Conservation (phyloP, 2,797 vertebrate species). For the Amblyraja radiata region DNA sequence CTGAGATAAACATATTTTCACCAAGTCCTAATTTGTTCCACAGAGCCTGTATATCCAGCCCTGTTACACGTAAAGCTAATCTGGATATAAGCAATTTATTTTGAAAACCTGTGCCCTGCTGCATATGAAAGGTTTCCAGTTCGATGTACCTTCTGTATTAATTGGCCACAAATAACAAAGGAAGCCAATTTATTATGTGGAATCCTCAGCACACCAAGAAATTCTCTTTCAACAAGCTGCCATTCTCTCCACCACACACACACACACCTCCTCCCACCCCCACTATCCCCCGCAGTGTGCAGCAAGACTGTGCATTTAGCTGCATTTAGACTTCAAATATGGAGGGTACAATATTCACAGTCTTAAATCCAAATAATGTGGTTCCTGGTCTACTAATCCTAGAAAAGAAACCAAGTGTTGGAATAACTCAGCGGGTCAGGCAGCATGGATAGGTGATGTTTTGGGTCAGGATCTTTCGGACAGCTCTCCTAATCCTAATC, state of each 20-base stretch:
- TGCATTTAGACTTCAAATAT: conserved; percentile 1
- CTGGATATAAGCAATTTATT: conserved; percentile 38
- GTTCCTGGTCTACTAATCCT: background rate
- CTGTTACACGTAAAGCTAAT: conserved; percentile 21
- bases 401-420: too few relatives aligned
- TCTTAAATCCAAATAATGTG: conserved; percentile 14
- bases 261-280: conserved; percentile 45
- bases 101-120: conserved; percentile 19
- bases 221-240: conserved; percentile 15
- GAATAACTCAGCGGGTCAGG: too few relatives aligned
- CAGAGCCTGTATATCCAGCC: background rate
- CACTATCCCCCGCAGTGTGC: background rate
- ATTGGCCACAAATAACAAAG: conserved; percentile 25
- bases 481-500: too few relatives aligned
- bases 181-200: conserved; percentile 30
- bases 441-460: too few relatives aligned
- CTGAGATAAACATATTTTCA: conserved; percentile 37
- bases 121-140: conserved; percentile 29
- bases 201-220: conserved; percentile 14
- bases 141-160: conserved; percentile 28
- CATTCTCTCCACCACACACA: background rate
- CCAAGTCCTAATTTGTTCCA: conserved; percentile 36
- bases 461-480: too few relatives aligned
- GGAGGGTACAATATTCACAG: background rate
- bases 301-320: conserved; percentile 22